These are phyloP conservation scores for Arenicola marina DNA, from an alignment of 2,888 invertebrate genomes.

Conservation along the genomic window DNA sequence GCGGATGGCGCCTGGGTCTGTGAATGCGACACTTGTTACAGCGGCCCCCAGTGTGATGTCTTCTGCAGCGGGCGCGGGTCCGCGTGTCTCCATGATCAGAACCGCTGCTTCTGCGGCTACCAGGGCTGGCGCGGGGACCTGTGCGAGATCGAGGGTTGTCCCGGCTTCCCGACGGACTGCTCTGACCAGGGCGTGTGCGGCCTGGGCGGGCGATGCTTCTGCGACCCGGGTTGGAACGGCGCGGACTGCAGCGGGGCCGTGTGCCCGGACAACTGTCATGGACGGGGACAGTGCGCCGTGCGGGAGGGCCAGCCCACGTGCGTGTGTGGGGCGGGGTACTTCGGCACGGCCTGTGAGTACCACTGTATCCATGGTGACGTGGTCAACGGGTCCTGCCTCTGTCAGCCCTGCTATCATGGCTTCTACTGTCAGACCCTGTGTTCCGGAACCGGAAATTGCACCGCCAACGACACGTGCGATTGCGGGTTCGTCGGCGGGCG, in stretches of 20 bases:
- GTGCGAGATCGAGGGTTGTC: constrained; percentile 17
- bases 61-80: constrained; percentile 15
- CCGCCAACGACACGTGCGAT: constrained; percentile 34
- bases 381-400: constrained; percentile 15
- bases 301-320: constrained; percentile 14
- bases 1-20: constrained; percentile 36
- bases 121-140: constrained; percentile 18
- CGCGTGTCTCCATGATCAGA: background rate
- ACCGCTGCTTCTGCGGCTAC: constrained; percentile 28
- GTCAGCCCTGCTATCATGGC: constrained; percentile 33
- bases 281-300: constrained; percentile 3
- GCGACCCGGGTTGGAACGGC: constrained; percentile 15
- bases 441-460: constrained; percentile 35
- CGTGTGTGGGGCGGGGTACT: constrained; percentile 18
- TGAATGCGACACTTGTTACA: constrained; percentile 41
- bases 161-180: constrained; percentile 12
- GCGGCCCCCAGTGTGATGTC: constrained; percentile 37
- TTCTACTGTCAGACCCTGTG: constrained; percentile 34
- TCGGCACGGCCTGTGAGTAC: constrained; percentile 29
- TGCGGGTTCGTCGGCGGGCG: constrained; percentile 41
- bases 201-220: constrained; percentile 8
- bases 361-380: constrained; percentile 29
- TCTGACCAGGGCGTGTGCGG: constrained; percentile 17
- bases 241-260: constrained; percentile 6
- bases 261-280: constrained; percentile 9